Base-by-base conservation (phyloP, 2,797 vertebrate species). In the Decapterus maruadsi region DNA sequence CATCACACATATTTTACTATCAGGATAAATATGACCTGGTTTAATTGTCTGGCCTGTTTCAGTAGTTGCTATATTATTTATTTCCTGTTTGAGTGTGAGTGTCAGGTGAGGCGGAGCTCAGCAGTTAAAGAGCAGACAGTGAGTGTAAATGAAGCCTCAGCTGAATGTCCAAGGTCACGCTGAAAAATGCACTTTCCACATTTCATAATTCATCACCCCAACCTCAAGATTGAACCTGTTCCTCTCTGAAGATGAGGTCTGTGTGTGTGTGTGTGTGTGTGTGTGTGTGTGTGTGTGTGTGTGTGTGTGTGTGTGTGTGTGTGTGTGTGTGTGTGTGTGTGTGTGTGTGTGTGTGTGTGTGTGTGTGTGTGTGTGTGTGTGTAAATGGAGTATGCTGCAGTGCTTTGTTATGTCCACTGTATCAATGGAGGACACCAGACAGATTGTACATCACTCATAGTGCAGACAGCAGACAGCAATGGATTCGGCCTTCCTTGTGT, bases 391-490 rank as follows among this genome's bases (percentile, higher is more conserved):
- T 69, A 58, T 77, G 72, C 78, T 84, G 78, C 81, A 75, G 84
- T 89, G 77, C 83, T 85, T 87, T 85, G 89, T 92, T 90, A 90
- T 77, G 77, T 90, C 80, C 81, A 77, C 79, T 79, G 78, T 86
- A 86, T 84, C 69, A 72, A 90, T 75, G 72, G 59, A 86, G 83
- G 87, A 83, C 81, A 78, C 64, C 86, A 72, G 78, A 81, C 68
- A 67, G 79, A 77, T 77, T 77, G 81, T 57, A 83, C 87, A 93
- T 93, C 89, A 87, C 80, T 92, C 90, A 91, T 69, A 60, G 84
- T 63, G 64, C 68, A 83, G 83, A 87, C 87, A 83, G 83, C 69
- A 22, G 81, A 84, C 71, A 66, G 75, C 83, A 80, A 80, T 78
- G 43, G 62, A 58, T 71, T 72, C 58, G 50, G 61, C 51, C 67